phyloP scores from a whole-genome alignment of 2,888 invertebrate species.

The Congeria kusceri region DNA sequence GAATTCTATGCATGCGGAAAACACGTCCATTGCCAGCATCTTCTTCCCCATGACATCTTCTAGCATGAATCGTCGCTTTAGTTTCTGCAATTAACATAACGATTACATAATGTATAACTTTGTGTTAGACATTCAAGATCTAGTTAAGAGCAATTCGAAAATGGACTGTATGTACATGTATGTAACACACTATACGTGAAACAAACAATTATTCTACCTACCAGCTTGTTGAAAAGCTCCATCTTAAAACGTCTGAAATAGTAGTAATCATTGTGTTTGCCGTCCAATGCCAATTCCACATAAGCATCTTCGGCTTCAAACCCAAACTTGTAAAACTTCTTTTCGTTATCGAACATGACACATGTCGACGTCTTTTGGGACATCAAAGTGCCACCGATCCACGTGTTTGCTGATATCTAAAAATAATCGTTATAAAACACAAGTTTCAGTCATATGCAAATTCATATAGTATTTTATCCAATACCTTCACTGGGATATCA shows the following conservation, averaged over 20 bases:
- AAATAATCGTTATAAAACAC: neutral
- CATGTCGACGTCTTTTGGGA: slow-evolving; percentile 45
- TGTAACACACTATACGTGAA: no score
- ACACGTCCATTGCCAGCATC: slow-evolving; percentile 48
- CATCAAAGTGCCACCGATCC: slow-evolving; percentile 16
- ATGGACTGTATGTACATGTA: no score
- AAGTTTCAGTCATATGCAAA: no score
- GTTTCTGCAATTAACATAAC: slow-evolving; percentile 8
- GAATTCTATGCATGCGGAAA: slow-evolving; percentile 35
- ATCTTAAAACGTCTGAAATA: slow-evolving; percentile 53
- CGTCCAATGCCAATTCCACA: slow-evolving; percentile 18
- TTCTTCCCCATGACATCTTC: slow-evolving; percentile 45
- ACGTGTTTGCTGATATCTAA: slow-evolving; percentile 26
- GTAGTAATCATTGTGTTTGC: slow-evolving; percentile 30
- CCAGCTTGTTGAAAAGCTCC: slow-evolving; percentile 28
- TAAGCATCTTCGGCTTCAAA: slow-evolving; percentile 47
- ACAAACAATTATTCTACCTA: slow-evolving; percentile 2
- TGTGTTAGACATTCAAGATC: no score
- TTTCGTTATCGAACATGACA: slow-evolving; percentile 32
- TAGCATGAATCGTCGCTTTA: slow-evolving; percentile 43
- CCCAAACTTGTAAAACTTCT: slow-evolving; percentile 43
- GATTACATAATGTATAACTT: no score
- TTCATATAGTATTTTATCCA: no score
- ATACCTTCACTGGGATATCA: no score
- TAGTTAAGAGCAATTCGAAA: no score